phyloP scores from a whole-genome alignment of 2,888 invertebrate species.

The Andrena haemorrhoa region DNA sequence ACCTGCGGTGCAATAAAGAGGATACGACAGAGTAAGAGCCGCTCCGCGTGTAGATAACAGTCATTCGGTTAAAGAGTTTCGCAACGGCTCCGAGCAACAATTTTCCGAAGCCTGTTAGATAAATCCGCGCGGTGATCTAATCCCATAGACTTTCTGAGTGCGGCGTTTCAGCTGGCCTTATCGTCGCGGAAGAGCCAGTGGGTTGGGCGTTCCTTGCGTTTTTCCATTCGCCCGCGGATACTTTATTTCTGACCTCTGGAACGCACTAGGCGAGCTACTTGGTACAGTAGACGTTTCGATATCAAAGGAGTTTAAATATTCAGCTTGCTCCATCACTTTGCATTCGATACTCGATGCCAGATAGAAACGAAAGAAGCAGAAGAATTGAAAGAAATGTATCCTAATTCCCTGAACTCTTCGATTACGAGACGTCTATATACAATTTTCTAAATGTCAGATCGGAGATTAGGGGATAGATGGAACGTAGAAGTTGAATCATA shows the following conservation, averaged over 20 bases:
- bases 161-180: not conserved
- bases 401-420: too few species aligned
- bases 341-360: too few species aligned
- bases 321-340: too few species aligned
- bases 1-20: conserved; percentile 2
- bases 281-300: too few species aligned
- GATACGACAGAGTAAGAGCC: not conserved
- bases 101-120: conserved; percentile 46
- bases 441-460: too few species aligned
- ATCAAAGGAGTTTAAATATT: too few species aligned
- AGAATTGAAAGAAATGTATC: too few species aligned
- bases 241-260: conserved; percentile 5
- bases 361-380: too few species aligned
- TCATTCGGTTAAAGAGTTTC: conserved; percentile 27
- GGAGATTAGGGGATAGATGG: too few species aligned
- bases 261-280: not conserved
- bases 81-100: conserved; percentile 40
- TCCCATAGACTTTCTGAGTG: conserved; percentile 17
- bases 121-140: conserved; percentile 55
- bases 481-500: not conserved
- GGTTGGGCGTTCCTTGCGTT: not conserved
- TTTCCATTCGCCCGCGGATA: not conserved
- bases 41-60: not conserved
- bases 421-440: too few species aligned
- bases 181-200: conserved; percentile 9